phyloP scores from a whole-genome alignment of 2,888 invertebrate genomes.

The Drosophila conformis region DNA sequence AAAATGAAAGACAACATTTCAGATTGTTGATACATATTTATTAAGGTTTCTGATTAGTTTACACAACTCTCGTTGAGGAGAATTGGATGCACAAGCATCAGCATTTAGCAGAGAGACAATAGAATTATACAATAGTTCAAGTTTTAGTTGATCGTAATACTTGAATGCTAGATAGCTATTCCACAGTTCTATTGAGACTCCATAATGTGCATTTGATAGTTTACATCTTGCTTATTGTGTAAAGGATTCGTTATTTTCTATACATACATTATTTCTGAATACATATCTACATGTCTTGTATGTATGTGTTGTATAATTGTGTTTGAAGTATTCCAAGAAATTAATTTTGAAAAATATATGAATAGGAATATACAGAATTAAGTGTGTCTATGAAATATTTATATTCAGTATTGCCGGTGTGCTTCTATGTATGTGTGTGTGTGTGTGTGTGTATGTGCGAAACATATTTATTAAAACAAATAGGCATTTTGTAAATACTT shows the following conservation, averaged over 20 bases:
- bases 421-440: conserved; percentile 36
- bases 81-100: conserved; percentile 45
- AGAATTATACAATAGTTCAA: conserved; percentile 4
- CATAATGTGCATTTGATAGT: conserved; percentile 13
- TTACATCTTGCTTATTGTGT: conserved; percentile 36
- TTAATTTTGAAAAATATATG: conserved; percentile 2
- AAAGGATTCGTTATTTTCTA: conserved; percentile 27
- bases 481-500: conserved; percentile 16
- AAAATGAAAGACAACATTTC: not conserved
- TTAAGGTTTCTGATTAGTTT: conserved; percentile 48
- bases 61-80: conserved; percentile 49
- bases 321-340: conserved; percentile 17
- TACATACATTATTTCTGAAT: conserved; percentile 19
- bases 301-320: conserved; percentile 23
- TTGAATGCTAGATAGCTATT: not conserved
- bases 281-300: conserved; percentile 25
- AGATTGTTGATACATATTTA: conserved; percentile 55
- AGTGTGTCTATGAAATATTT: conserved; percentile 21
- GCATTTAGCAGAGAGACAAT: conserved; percentile 21
- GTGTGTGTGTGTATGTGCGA: conserved; percentile 26
- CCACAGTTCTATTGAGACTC: conserved; percentile 7
- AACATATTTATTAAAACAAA: conserved; percentile 15
- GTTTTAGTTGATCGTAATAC: not conserved
- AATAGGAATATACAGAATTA: conserved; percentile 12
- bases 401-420: conserved; percentile 24